phyloP scores from a whole-genome alignment of 2,113 vertebrate genomes.

The Nothocercus nigrocapillus region DNA sequence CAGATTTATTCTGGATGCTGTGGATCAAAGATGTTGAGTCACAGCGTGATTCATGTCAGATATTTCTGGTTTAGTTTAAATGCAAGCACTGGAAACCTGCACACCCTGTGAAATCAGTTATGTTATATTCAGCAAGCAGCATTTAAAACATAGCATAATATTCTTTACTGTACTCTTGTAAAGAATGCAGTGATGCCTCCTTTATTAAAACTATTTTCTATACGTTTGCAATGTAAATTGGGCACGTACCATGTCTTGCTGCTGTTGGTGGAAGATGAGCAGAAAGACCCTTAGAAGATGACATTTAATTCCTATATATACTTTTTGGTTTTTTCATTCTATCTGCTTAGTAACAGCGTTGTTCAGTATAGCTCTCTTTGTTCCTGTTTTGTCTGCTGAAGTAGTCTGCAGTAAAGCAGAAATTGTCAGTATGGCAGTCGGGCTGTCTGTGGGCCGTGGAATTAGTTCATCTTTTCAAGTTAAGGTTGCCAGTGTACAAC shows the following conservation, averaged over 20 bases:
- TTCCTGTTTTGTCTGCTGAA: neutral
- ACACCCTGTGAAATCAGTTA: rapidly evolving
- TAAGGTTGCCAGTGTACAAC: too few relatives aligned
- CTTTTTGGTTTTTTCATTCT: conserved; percentile 22
- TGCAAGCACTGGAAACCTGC: rapidly evolving
- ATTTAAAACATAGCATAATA: neutral
- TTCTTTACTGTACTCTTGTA: neutral
- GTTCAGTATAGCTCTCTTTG: neutral
- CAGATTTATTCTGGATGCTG: rapidly evolving
- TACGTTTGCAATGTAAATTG: neutral
- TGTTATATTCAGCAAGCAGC: neutral
- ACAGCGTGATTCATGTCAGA: neutral
- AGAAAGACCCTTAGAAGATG: neutral
- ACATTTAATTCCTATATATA: neutral
- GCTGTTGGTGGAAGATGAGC: neutral
- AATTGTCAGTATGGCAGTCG: neutral
- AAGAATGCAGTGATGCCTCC: neutral
- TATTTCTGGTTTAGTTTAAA: rapidly evolving
- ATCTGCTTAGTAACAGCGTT: conserved; percentile 14
- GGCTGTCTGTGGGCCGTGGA: neutral
- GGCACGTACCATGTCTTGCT: neutral
- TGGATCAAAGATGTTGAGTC: neutral
- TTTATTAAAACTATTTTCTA: neutral
- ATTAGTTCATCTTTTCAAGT: neutral
- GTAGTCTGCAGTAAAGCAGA: neutral